phyloP scores from a whole-genome alignment of 2,113 vertebrate species.

The Microtus montanus region DNA sequence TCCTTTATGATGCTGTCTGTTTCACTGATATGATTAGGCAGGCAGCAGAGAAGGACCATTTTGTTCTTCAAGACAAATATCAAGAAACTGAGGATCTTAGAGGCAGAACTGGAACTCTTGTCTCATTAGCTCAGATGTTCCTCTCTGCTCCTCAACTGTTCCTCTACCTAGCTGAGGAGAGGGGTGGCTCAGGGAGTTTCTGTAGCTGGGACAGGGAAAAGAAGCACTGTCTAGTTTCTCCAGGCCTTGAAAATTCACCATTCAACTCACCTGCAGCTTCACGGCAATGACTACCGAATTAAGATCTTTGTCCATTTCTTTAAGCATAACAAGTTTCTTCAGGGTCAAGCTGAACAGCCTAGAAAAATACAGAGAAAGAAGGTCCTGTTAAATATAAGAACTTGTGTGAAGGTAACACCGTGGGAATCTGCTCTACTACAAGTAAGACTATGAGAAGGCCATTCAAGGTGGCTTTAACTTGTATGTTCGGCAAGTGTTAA shows the following conservation, averaged over 20 bases:
- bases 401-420: not conserved
- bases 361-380: constrained; percentile 46
- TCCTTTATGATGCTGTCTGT: not conserved
- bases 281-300: constrained; percentile 95
- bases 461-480: not conserved
- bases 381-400: constrained; percentile 13
- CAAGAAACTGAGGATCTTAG: not conserved
- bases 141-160: not conserved
- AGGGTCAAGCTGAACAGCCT: constrained; percentile 95
- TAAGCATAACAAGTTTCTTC: constrained; percentile 89
- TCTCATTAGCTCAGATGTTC: not conserved
- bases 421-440: not conserved
- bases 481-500: not conserved
- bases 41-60: not conserved
- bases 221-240: not conserved
- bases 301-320: constrained; percentile 94
- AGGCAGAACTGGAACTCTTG: not conserved
- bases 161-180: not conserved
- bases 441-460: not conserved
- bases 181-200: not conserved
- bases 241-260: not conserved
- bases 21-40: not conserved
- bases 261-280: constrained; percentile 91
- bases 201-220: not conserved
- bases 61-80: not conserved